Base-by-base conservation (phyloP, 2,113 vertebrate genomes). In the Microtus richardsoni region DNA sequence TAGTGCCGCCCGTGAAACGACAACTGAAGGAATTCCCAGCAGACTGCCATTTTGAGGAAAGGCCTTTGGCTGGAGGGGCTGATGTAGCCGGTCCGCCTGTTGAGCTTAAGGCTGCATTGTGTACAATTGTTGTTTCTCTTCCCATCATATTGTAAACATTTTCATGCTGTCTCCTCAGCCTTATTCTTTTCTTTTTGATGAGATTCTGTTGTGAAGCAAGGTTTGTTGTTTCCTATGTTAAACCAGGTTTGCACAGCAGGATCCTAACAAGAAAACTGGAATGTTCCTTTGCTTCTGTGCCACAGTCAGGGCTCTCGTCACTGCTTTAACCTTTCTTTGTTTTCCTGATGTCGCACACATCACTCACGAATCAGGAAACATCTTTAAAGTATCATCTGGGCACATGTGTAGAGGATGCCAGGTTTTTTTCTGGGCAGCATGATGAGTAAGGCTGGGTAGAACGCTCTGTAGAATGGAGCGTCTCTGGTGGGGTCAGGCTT, bases 41-140 rank as follows among this genome's bases (percentile, higher is more conserved):
- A 21, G 58, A 73, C 87, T 93, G 86, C 75, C 94, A 85, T 95
- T 96, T 95, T 89, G 83, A 90, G 68, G 70, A 73, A 79, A 71
- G 44, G 44, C 26, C 44, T 62, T 94, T 60, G 64, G 36, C 47
- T 33, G 21, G 28, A 52, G 74, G 58, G 28, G 30, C 70, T 39
- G 11, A 33, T 33, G 3, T 44, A 79, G 85, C 52, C 0, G 41
- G 58, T 89, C 58, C 85, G 5, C 11, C 11, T 58, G 26, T 54
- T 39, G 75, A 26, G 36, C 70, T 83, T 70, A 71, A 79, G 73
- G 68, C 52, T 49, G 2, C n/a, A n/a, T n/a, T n/a, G n/a, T n/a
- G n/a, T n/a, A n/a, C n/a, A n/a, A n/a, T n/a, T n/a, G n/a, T n/a
- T n/a, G n/a, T n/a, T n/a, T n/a, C n/a, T n/a, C n/a, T n/a, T n/a